Evolutionary conservation across 2,888 invertebrate genomes (phyloP).

Genomic region (Chalcis sispes): DNA sequence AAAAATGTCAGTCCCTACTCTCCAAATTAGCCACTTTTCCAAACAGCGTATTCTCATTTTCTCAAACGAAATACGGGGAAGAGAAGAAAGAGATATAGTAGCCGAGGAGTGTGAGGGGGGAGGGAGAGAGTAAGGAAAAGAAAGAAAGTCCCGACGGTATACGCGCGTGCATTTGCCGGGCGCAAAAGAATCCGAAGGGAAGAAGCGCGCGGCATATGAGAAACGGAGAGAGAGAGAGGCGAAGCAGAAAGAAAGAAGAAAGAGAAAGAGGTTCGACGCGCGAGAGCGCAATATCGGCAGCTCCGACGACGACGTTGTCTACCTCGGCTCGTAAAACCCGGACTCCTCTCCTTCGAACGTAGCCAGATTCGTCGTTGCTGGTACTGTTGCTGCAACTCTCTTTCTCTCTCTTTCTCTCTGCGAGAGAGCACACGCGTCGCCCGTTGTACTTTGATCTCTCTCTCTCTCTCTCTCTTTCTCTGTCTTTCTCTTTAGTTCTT

Average conservation of each 20-base stretch:
- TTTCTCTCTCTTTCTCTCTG: too few species aligned
- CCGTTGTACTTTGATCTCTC: slow-evolving; percentile 49
- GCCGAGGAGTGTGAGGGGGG: background rate
- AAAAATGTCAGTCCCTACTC: too few species aligned
- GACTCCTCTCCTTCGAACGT: background rate
- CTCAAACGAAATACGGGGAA: background rate
- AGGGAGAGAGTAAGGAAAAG: background rate
- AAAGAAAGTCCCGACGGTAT: background rate
- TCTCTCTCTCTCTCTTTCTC: slow-evolving; percentile 12
- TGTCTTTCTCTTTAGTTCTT: background rate
- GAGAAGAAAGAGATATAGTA: background rate
- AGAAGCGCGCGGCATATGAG: too few species aligned
- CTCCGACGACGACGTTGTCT: slow-evolving; percentile 13
- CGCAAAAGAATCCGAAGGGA: slow-evolving; percentile 16
- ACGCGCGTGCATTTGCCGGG: background rate
- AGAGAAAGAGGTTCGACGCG: background rate
- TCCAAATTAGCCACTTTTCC: slow-evolving; percentile 33
- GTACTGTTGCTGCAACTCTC: too few species aligned
- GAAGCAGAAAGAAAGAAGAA: background rate
- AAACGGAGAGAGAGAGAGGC: background rate
- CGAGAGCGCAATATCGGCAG: slow-evolving; percentile 35
- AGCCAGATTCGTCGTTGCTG: background rate
- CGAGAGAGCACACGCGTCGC: slow-evolving; percentile 19
- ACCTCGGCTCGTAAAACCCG: slow-evolving; percentile 11
- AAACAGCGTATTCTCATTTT: slow-evolving; percentile 13